Evolutionary conservation across 2,113 vertebrate genomes (phyloP).

Genomic region (Hiodon alosoides): DNA sequence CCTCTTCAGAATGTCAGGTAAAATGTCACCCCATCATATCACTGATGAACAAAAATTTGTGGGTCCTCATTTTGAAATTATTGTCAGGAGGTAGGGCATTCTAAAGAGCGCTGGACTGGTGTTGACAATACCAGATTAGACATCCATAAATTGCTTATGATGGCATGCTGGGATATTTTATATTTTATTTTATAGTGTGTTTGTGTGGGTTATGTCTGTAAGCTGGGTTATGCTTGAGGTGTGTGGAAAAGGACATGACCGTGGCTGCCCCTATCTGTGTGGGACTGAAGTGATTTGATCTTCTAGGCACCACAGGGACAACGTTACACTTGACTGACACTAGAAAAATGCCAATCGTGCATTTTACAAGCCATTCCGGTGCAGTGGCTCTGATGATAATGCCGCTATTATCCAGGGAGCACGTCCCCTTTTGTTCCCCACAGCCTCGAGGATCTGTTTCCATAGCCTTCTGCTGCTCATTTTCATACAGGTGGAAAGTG

Average conservation of each 20-base stretch:
- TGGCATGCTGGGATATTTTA: constrained; percentile 3
- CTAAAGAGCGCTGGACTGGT: not conserved
- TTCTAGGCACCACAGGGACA: too few relatives aligned
- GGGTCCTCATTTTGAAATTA: not conserved
- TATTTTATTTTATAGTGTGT: not conserved
- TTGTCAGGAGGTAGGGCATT: not conserved
- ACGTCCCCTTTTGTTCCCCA: too few relatives aligned
- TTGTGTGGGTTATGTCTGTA: not conserved
- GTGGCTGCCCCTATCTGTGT: too few relatives aligned
- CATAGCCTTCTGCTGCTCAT: not conserved
- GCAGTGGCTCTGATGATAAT: too few relatives aligned
- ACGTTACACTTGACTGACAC: too few relatives aligned
- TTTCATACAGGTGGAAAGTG: constrained; percentile 25
- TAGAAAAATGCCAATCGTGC: too few relatives aligned
- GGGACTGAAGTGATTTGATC: too few relatives aligned
- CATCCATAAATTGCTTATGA: constrained; percentile 14
- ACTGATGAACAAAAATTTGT: not conserved
- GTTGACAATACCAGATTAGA: not conserved
- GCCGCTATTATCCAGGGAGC: too few relatives aligned
- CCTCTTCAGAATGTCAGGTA: not conserved
- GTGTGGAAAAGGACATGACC: too few relatives aligned
- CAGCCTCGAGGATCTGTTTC: too few relatives aligned
- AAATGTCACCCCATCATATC: not conserved
- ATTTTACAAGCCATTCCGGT: too few relatives aligned
- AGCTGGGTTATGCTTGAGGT: too few relatives aligned